These are phyloP conservation scores for Melangyna quadrimaculata DNA, from an alignment of 2,888 invertebrate species.

Conservation along the genomic window DNA sequence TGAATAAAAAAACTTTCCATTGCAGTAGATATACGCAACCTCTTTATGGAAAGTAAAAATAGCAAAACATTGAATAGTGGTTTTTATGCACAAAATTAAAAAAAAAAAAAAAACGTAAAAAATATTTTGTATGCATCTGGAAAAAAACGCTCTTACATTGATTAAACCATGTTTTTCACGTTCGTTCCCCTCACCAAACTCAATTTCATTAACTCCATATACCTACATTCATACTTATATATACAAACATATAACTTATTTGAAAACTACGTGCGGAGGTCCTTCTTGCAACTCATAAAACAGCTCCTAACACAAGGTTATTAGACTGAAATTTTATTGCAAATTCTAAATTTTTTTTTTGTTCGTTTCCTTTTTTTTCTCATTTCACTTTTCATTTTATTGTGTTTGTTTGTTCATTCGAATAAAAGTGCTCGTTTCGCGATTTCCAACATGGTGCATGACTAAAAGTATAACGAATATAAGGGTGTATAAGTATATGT, in stretches of 20 bases:
- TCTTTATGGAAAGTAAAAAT: neutral
- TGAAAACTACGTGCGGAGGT: constrained; percentile 39
- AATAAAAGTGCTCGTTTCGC: constrained; percentile 60
- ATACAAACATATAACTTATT: neutral
- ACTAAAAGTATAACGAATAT: neutral
- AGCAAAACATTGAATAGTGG: neutral
- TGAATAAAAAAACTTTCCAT: no score
- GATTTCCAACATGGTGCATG: constrained; percentile 36
- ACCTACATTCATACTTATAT: neutral
- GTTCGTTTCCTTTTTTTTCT: neutral
- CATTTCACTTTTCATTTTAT: constrained; percentile 25
- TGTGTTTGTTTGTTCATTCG: constrained; percentile 62
- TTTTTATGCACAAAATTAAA: neutral
- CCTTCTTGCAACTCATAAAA: constrained; percentile 56
- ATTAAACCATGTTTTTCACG: constrained; percentile 49
- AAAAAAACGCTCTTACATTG: constrained; percentile 48
- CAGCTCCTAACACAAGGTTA: constrained; percentile 62
- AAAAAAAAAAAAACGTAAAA: no score
- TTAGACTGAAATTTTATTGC: constrained; percentile 65
- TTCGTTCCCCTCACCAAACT: neutral
- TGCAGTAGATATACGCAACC: no score
- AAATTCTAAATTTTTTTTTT: constrained; percentile 23
- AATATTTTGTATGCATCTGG: neutral
- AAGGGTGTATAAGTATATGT: no score
- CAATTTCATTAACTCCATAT: constrained; percentile 15